Percentiles rank a stretch among this genome's conserved stretches.
Conservation (phyloP, 2,797 vertebrate species). For the Cyclura pinguis region DNA sequence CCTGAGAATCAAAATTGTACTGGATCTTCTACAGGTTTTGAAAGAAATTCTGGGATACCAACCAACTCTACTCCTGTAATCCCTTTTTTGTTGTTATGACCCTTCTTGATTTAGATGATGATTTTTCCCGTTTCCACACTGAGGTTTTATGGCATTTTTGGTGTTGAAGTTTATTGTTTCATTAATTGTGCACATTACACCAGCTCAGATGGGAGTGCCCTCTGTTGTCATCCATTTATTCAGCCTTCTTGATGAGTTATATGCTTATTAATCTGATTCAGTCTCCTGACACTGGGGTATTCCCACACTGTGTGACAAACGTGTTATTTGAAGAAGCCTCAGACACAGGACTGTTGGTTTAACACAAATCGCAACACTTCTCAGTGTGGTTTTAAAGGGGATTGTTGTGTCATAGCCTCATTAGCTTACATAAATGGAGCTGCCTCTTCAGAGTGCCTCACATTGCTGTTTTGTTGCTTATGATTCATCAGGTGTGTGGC, state of each 20-base stretch:
- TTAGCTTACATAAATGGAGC: rapidly evolving
- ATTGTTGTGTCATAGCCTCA: not conserved
- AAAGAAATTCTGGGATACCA: not conserved
- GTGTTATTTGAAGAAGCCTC: rapidly evolving
- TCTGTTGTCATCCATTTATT: constrained; percentile 12
- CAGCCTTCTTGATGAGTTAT: not conserved
- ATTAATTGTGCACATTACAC: not conserved
- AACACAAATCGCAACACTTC: not conserved
- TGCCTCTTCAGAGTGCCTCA: not conserved
- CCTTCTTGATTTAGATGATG: not conserved
- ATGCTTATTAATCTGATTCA: not conserved
- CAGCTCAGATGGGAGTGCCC: not conserved
- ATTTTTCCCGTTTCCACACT: not conserved
- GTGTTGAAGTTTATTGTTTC: constrained; percentile 5
- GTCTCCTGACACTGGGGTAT: not conserved
- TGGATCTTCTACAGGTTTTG: not conserved
- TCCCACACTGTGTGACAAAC: rapidly evolving
- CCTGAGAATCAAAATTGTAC: not conserved
- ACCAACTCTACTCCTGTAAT: not conserved
- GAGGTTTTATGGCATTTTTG: not conserved
- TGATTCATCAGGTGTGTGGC: constrained; percentile 86
- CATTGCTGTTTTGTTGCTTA: constrained; percentile 17
- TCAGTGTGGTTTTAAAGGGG: rapidly evolving
- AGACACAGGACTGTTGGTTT: rapidly evolving
- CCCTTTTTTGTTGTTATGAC: not conserved